These are phyloP conservation scores for Achatina immaculata DNA, from an alignment of 1,140 invertebrate genomes.

Conservation along the genomic window DNA sequence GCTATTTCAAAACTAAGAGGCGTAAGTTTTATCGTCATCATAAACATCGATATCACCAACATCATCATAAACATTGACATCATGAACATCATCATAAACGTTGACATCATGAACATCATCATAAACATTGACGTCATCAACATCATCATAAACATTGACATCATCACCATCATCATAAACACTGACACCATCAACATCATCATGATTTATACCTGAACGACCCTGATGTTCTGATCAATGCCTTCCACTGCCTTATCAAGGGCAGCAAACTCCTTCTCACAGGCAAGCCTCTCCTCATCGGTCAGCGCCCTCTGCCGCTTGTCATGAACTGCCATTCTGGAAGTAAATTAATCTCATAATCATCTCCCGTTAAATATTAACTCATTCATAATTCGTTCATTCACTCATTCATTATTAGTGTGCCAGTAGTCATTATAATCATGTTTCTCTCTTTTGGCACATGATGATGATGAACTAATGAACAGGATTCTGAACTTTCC, in stretches of 20 bases:
- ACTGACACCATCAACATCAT: no score
- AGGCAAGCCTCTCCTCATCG: constrained; percentile 30
- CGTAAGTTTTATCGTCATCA: not conserved
- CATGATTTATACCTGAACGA: not conserved
- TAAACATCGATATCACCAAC: not conserved
- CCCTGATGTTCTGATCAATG: not conserved
- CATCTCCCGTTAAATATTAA: no score
- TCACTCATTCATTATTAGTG: no score
- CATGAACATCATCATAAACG: not conserved
- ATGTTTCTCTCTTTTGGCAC: no score
- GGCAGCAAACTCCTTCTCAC: constrained; percentile 35
- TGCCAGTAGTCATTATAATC: no score
- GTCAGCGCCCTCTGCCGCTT: constrained; percentile 14
- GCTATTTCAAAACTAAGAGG: no score
- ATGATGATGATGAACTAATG: no score
- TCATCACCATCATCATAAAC: no score
- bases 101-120: not conserved
- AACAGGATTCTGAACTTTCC: no score
- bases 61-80: not conserved
- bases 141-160: not conserved
- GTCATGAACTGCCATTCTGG: constrained; percentile 33
- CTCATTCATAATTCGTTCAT: no score
- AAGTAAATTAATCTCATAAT: no score
- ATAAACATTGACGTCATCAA: not conserved
- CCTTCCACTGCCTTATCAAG: not conserved